phyloP scores from a whole-genome alignment of 2,797 vertebrate species.

The Hypotaenidia philippensis region DNA sequence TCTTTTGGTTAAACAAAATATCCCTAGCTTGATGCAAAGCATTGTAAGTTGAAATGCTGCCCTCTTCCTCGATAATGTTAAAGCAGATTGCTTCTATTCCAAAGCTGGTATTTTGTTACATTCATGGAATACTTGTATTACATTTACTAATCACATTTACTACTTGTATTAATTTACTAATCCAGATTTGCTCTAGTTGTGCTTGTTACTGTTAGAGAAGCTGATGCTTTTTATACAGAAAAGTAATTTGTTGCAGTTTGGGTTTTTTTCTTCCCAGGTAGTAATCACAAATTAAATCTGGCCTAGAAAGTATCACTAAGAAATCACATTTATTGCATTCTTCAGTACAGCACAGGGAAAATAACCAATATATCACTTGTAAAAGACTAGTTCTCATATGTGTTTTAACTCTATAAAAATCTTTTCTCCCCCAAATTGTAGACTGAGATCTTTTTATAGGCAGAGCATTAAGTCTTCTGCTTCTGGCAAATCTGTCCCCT shows the following conservation, averaged over 20 bases:
- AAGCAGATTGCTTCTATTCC: neutral
- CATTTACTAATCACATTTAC: neutral
- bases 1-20: neutral
- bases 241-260: neutral
- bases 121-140: neutral
- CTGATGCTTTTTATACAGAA: neutral
- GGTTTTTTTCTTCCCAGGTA: neutral
- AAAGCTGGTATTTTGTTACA: neutral
- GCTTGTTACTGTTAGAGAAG: neutral
- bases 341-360: neutral
- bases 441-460: neutral
- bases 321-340: neutral
- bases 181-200: neutral
- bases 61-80: neutral
- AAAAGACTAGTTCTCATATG: neutral
- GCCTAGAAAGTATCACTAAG: neutral
- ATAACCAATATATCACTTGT: accelerated
- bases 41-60: neutral
- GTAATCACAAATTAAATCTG: neutral
- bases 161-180: neutral
- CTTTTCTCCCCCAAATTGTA: neutral
- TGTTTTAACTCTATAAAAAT: neutral
- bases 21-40: neutral
- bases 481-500: neutral
- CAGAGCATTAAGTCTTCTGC: neutral